Percentiles rank a stretch among this genome's conserved stretches.
These are phyloP conservation scores for Psettodes erumei DNA, from an alignment of 2,113 vertebrate species.

Conservation along the genomic window DNA sequence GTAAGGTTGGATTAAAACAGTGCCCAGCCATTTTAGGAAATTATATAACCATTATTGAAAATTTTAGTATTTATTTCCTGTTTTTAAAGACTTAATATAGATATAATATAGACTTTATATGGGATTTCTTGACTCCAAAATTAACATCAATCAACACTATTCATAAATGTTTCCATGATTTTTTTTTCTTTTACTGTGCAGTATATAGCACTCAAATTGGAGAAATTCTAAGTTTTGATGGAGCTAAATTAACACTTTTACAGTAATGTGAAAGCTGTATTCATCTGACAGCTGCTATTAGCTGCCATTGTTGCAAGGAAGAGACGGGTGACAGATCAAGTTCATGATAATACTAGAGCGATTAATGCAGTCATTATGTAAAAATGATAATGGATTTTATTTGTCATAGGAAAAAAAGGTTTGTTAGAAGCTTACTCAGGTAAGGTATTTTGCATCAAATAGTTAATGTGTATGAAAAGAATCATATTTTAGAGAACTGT, in stretches of 20 bases:
- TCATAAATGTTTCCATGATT: constrained; percentile 8
- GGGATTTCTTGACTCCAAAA: not conserved
- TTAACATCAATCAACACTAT: constrained; percentile 3
- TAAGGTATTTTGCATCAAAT: constrained; percentile 38
- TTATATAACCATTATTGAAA: not conserved
- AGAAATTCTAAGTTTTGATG: constrained; percentile 13
- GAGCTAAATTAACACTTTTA: constrained; percentile 26
- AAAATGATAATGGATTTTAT: constrained; percentile 62
- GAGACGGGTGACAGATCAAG: constrained; percentile 58
- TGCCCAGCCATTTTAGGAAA: not conserved
- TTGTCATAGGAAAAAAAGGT: constrained; percentile 51
- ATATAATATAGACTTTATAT: too few relatives aligned
- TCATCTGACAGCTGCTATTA: constrained; percentile 41
- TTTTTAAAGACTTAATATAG: not conserved
- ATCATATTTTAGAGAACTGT: constrained; percentile 34
- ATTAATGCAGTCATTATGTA: constrained; percentile 63
- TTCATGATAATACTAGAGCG: constrained; percentile 41
- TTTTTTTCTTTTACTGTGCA: constrained; percentile 6
- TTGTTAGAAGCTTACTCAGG: constrained; percentile 19
- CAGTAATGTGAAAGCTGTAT: constrained; percentile 28
- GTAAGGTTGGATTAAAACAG: not conserved
- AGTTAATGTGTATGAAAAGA: constrained; percentile 27
- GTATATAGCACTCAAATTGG: not conserved
- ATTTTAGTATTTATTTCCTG: not conserved
- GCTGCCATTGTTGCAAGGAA: constrained; percentile 38